Evolutionary conservation across 1,140 invertebrate genomes (phyloP), one percentile per base, ranked within the genome.

Genomic region (Tyrophagus putrescentiae): DNA sequence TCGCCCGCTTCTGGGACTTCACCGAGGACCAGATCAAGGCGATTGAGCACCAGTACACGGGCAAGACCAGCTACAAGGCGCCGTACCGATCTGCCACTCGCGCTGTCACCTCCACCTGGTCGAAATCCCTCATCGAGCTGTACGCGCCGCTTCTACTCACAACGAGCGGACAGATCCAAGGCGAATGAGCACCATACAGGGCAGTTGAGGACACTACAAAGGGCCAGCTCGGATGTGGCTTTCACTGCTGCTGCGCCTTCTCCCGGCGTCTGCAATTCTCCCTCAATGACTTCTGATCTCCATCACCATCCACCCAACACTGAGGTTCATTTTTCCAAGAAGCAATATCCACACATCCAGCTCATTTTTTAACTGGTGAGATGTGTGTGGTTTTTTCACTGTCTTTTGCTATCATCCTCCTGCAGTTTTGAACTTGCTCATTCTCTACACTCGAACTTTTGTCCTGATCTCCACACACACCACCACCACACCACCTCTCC

Each of bases 31-130:
- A 84, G 67, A 80, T 84, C 36, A 75, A 75, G 64, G 81, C 82
- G 13, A 83, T 85, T 62, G 82, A 84, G 70, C 82, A 84, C 68
- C 82, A 85, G 67, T 83, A 84, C 64, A 82, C 80, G 83, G 82
- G 82, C 65, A 73, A 79, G 21, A 76, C 76, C n/a, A 84, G 82
- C 68, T 82, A 82, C 70, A 83, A 83, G 68, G 82, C 13, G 62
- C 66, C 66, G 28, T 68, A 62, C 11, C 69, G 69, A 56, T 25
- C 36, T 71, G 66, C 23, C 57, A 59, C 21, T 67, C 78, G 58
- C 70, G 72, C 63, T 74, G 77, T 31, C 70, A 82, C 44, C 67
- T 84, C 16, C 82, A 78, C 76, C 79, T 78, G 81, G 57, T 71
- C 77, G 11, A 78, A 82, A 65, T 72, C 79, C 2, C 71, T 79